Base-by-base conservation (phyloP, 2,797 vertebrate genomes). In the Thunnus albacares region DNA sequence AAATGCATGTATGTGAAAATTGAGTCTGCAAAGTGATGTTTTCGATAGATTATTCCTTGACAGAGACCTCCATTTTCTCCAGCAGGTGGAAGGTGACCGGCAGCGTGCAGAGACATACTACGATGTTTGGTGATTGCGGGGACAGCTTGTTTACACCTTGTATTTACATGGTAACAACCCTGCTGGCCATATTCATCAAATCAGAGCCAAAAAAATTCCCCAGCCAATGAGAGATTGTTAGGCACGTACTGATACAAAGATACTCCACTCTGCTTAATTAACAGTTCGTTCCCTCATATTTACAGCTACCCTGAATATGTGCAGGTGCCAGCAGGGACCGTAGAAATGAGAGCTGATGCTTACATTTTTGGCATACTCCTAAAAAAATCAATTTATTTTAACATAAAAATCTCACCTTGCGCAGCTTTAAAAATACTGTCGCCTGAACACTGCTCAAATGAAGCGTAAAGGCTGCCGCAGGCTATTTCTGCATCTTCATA, bases 401-500 rank as follows among this genome's bases (percentile, higher is more conserved):
- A 62, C 57, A 56, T n/a, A 18, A 57, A 76, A 64, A 22, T 80
- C 41, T 81, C 65, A 88, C 81, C 80, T 85, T 66, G 79, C 77
- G 77, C 41, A 62, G 71, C 62, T 72, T 62, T 76, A 81, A 85
- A 84, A 67, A 69, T 57, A 43, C 55, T 24, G 41, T 45, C 51
- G 58, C 22, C 64, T 45, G 60, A 75, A 62, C 67, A 72, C 64
- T 71, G 58, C 56, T 69, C 58, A 83, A 82, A 80, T 83, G 71
- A 86, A 64, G 59, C 9, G 4, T 74, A 83, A 84, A 85, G 71
- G 81, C 53, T 76, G 85, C 87, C 74, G 79, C 67, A 60, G 75
- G 82, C 80, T 80, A 71, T 87, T 91, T 83, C 64, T 79, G 66
- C 64, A 63, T 71, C 75, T 80, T 77, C 60, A 68, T 72, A 86